Evolutionary conservation across 2,797 vertebrate genomes (phyloP).

Genomic region (Choloepus didactylus): DNA sequence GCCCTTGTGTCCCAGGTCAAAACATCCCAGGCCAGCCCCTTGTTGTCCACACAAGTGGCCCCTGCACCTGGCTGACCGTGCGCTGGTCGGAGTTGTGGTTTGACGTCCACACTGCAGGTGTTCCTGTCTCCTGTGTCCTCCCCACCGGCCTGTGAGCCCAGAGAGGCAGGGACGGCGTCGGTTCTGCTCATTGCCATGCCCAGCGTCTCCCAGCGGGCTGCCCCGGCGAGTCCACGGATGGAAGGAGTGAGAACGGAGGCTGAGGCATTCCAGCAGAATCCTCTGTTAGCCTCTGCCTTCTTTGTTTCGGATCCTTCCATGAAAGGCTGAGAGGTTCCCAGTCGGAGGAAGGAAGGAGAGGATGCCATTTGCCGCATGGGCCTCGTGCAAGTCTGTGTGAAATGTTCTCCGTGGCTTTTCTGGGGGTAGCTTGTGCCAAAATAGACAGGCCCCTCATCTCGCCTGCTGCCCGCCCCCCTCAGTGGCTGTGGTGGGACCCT

Average conservation of each 20-base stretch:
- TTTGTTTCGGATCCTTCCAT: not conserved
- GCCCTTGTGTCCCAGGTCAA: not conserved
- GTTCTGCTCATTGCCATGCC: fast-evolving
- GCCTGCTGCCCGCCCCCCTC: not conserved
- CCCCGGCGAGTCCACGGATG: not conserved
- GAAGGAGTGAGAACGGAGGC: not conserved
- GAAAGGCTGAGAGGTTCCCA: not conserved
- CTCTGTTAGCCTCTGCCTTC: no score
- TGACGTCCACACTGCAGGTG: not conserved
- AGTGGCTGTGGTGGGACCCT: not conserved
- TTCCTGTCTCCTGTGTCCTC: not conserved
- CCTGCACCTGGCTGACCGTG: not conserved
- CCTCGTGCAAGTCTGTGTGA: not conserved
- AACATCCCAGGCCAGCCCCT: not conserved
- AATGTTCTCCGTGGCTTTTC: conserved; percentile 47
- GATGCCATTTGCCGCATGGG: not conserved
- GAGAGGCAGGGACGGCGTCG: not conserved
- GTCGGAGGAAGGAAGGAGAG: not conserved
- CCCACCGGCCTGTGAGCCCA: fast-evolving
- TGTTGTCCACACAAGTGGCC: not conserved
- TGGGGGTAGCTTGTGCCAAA: not conserved
- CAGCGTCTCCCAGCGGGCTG: not conserved
- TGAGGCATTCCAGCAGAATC: not conserved
- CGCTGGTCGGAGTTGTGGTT: not conserved
- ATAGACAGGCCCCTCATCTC: not conserved